These are phyloP conservation scores for Tragelaphus eurycerus DNA, from an alignment of 2,797 vertebrate species.

Conservation along the genomic window DNA sequence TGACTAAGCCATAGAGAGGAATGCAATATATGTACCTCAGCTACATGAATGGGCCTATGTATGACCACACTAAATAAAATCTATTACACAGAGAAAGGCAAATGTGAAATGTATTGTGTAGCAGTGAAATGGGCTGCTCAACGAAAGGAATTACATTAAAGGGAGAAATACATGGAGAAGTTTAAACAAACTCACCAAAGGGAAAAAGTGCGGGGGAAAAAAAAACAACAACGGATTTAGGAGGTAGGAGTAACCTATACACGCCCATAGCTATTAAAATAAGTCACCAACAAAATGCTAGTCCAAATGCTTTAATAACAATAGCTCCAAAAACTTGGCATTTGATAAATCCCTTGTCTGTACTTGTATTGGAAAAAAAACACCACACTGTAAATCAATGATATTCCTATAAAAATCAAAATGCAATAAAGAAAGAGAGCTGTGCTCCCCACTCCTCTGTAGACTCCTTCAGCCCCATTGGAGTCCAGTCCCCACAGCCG, in stretches of 20 bases:
- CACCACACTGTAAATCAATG: neutral
- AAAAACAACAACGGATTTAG: accelerated
- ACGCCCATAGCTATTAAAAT: neutral
- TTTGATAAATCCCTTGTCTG: neutral
- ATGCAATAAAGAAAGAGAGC: neutral
- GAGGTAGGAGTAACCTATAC: neutral
- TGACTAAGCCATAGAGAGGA: neutral
- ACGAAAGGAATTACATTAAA: neutral
- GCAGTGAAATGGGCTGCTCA: neutral
- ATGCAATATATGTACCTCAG: neutral
- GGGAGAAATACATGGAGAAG: neutral
- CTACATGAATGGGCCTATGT: neutral
- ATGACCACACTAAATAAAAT: neutral
- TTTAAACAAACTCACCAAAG: neutral
- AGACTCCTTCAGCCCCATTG: neutral
- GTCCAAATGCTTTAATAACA: neutral
- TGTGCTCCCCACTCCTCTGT: neutral
- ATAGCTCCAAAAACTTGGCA: neutral
- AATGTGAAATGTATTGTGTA: accelerated
- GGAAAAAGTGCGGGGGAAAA: accelerated
- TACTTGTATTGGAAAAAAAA: neutral
- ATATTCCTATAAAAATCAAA: neutral
- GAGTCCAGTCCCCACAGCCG: neutral
- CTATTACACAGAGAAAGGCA: neutral
- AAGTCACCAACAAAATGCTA: neutral